phyloP scores from a whole-genome alignment of 2,113 vertebrate species.

The Microtus ochrogaster region DNA sequence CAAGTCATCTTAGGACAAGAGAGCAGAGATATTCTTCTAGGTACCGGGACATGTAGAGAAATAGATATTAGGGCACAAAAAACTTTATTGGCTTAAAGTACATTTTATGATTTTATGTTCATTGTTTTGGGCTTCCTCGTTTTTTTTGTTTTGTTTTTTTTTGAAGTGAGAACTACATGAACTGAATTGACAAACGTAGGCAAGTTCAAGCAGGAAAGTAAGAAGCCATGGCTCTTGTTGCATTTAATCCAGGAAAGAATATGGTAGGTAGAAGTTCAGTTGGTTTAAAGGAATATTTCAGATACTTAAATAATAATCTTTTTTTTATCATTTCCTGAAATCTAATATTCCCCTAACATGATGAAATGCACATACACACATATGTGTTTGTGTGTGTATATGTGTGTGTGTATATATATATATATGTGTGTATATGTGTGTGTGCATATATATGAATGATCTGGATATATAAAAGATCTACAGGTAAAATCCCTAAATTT shows the following conservation, averaged over 20 bases:
- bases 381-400: too few relatives aligned
- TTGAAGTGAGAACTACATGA: too few relatives aligned
- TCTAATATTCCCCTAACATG: neutral
- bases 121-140: neutral
- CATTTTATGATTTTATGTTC: neutral
- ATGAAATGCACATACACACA: too few relatives aligned
- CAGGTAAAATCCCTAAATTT: neutral
- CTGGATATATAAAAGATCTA: neutral
- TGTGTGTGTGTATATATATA: too few relatives aligned
- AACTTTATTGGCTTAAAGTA: neutral
- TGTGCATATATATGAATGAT: too few relatives aligned
- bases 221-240: neutral
- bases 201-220: neutral
- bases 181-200: accelerated
- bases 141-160: neutral
- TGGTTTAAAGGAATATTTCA: accelerated
- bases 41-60: neutral
- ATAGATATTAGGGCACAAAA: neutral
- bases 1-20: neutral
- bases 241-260: neutral
- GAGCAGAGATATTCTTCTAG: neutral
- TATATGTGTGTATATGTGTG: too few relatives aligned
- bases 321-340: neutral
- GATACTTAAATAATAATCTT: neutral
- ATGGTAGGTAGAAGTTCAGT: neutral